A percentile compares a stretch with the other conserved stretches of the same genome.
phyloP scores from a whole-genome alignment of 2,888 invertebrate genomes.

The Leptinotarsa juncta region DNA sequence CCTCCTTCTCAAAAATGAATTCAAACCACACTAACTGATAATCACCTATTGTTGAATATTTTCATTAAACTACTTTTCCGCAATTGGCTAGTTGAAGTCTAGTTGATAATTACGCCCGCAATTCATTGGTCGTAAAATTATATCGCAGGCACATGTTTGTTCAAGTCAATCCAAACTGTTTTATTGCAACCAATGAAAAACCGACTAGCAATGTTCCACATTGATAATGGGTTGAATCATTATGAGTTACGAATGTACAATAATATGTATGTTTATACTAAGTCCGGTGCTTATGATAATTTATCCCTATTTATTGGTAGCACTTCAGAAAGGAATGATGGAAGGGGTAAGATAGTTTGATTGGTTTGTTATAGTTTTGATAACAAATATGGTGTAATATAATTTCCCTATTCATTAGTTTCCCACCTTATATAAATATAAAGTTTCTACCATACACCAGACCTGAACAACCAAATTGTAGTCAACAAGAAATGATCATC shows the following conservation, averaged over 20 bases:
- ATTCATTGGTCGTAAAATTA: conserved; percentile 41
- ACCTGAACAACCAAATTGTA: too few species aligned
- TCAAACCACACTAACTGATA: neutral
- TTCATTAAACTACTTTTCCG: conserved; percentile 31
- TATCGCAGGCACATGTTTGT: conserved; percentile 38
- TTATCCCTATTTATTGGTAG: too few species aligned
- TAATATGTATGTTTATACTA: neutral
- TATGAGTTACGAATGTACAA: conserved; percentile 3
- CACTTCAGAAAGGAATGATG: too few species aligned
- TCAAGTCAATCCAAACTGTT: conserved; percentile 43
- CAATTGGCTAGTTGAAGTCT: conserved; percentile 35
- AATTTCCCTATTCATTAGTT: too few species aligned
- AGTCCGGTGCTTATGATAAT: too few species aligned
- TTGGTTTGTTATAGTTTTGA: too few species aligned
- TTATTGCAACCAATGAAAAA: conserved; percentile 43
- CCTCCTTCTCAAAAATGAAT: neutral
- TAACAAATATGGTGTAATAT: too few species aligned
- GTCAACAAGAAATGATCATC: too few species aligned
- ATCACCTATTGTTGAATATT: conserved; percentile 13
- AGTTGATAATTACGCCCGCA: conserved; percentile 35
- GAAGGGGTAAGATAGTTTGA: too few species aligned
- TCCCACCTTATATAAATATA: too few species aligned
- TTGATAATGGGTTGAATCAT: conserved; percentile 40
- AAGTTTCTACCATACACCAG: too few species aligned
- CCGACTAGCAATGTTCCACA: conserved; percentile 38